Conservation (phyloP, 2,888 invertebrate species). For the Heliconius erato region DNA sequence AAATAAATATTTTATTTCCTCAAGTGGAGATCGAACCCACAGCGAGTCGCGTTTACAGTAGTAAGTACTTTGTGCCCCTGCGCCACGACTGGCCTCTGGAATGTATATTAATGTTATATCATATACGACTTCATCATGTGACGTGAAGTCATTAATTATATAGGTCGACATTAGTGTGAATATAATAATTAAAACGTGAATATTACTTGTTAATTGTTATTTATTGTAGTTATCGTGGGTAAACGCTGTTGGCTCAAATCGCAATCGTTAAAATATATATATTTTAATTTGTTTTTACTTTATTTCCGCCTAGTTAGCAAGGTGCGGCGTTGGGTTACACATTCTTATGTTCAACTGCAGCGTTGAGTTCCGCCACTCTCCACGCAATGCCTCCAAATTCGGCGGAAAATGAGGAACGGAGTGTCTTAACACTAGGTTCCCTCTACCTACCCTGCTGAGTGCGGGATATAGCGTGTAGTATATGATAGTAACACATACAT, state of each 20-base stretch:
- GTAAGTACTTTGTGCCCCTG: too few relatives aligned
- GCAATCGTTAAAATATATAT: not conserved
- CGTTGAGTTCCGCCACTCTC: too few relatives aligned
- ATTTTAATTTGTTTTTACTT: not conserved
- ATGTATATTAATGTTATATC: not conserved
- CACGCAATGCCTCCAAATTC: too few relatives aligned
- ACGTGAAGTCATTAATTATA: slow-evolving; percentile 1
- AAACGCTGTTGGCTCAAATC: not conserved
- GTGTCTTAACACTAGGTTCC: too few relatives aligned
- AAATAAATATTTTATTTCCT: too few relatives aligned
- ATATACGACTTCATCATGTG: not conserved
- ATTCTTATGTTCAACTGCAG: not conserved
- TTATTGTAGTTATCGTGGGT: not conserved
- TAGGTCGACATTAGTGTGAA: not conserved
- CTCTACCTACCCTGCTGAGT: too few relatives aligned
- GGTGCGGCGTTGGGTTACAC: not conserved
- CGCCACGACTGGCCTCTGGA: not conserved
- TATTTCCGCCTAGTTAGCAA: not conserved
- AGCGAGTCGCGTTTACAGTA: too few relatives aligned
- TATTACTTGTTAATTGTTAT: not conserved
- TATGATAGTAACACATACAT: too few relatives aligned
- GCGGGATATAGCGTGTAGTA: too few relatives aligned
- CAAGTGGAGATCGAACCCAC: too few relatives aligned
- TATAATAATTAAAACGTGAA: not conserved
- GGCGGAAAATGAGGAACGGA: too few relatives aligned